Percentiles rank a stretch among this genome's conserved stretches.
Evolutionary conservation across 2,113 vertebrate species (phyloP).

Genomic region (Amblyornis subalaris): DNA sequence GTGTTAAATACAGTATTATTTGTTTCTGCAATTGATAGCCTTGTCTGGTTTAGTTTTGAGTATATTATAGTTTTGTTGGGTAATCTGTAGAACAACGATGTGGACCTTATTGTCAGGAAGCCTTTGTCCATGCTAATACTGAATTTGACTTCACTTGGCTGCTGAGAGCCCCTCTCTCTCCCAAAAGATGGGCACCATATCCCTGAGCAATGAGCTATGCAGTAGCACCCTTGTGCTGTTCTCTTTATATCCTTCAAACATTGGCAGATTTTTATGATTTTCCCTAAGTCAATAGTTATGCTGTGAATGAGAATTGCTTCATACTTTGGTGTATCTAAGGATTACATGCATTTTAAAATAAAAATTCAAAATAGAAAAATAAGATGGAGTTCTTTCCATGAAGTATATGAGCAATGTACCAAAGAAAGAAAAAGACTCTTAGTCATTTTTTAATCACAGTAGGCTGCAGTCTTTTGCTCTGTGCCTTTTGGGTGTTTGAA

Average conservation of each 20-base stretch:
- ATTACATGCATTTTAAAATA: neutral
- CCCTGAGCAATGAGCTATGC: neutral
- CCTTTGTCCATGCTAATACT: neutral
- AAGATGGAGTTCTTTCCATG: neutral
- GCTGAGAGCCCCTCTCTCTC: neutral
- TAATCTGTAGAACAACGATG: neutral
- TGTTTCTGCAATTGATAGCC: neutral
- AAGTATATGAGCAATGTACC: neutral
- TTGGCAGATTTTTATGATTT: neutral
- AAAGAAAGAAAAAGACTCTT: neutral
- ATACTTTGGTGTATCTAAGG: neutral
- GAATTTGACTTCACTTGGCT: neutral
- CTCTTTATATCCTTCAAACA: neutral
- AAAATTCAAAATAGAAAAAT: neutral
- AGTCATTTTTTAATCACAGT: neutral
- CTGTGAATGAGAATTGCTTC: neutral
- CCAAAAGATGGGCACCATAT: neutral
- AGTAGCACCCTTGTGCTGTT: neutral
- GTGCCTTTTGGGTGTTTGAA: neutral
- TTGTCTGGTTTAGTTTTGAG: neutral
- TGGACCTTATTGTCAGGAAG: neutral
- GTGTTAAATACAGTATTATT: neutral
- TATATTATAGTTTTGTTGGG: neutral
- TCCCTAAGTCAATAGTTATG: neutral
- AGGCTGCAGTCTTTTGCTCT: neutral